Percentiles rank a stretch among this genome's conserved stretches.
phyloP scores from a whole-genome alignment of 2,888 invertebrate genomes.

The Amphimallon solstitiale region DNA sequence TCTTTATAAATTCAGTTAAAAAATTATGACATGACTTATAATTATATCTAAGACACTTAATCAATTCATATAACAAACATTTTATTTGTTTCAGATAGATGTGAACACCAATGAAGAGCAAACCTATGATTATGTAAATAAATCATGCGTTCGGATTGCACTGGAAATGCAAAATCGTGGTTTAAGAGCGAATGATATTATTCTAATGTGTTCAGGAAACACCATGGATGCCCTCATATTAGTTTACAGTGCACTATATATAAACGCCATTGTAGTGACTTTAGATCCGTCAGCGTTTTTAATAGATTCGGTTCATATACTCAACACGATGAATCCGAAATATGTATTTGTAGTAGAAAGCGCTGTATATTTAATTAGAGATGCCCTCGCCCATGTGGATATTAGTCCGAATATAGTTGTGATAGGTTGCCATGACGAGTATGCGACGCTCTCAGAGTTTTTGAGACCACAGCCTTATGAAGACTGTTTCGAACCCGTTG shows the following conservation, averaged over 20 bases:
- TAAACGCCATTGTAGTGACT: conserved; percentile 58
- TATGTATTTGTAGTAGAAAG: conserved; percentile 53
- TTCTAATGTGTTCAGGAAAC: conserved; percentile 64
- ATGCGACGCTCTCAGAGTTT: conserved; percentile 40
- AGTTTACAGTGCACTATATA: conserved; percentile 63
- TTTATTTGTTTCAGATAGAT: background rate
- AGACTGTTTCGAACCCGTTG: conserved; percentile 46
- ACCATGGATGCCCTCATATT: conserved; percentile 63
- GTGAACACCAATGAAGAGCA: background rate
- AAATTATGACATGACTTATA: too few species aligned
- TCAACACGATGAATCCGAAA: conserved; percentile 52
- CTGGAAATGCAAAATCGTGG: conserved; percentile 13
- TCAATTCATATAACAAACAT: too few species aligned
- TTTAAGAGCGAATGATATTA: conserved; percentile 58
- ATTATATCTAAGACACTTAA: too few species aligned
- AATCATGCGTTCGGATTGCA: background rate
- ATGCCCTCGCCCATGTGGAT: conserved; percentile 42
- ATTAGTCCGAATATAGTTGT: conserved; percentile 38
- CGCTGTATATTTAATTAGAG: conserved; percentile 48
- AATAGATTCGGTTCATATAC: conserved; percentile 50
- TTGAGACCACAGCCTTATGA: conserved; percentile 40
- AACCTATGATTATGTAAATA: conserved; percentile 11
- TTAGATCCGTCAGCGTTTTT: conserved; percentile 52
- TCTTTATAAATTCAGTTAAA: too few species aligned
- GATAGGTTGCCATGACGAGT: conserved; percentile 11